Evolutionary conservation across 2,888 invertebrate species (phyloP).

Genomic region (Blera fallax): DNA sequence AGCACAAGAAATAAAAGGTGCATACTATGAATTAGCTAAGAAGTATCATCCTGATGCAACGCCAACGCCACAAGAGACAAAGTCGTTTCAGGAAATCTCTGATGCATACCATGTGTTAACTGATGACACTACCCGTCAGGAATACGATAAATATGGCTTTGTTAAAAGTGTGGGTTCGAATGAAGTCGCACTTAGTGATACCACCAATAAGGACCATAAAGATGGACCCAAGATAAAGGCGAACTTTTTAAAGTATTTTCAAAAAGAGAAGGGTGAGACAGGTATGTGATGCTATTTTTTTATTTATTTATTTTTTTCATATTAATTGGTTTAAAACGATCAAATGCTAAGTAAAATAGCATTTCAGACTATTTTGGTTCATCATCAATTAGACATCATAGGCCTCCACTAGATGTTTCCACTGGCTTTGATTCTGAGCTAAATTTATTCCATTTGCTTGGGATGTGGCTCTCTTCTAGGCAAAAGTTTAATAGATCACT

Average conservation of each 20-base stretch:
- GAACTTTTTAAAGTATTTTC: not conserved
- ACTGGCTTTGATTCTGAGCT: no score
- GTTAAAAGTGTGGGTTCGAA: conserved; percentile 53
- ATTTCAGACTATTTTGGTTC: no score
- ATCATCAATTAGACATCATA: no score
- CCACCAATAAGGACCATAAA: not conserved
- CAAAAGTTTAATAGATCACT: no score
- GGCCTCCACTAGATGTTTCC: no score
- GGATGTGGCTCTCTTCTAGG: no score
- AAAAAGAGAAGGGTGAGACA: not conserved
- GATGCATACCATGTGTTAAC: conserved; percentile 96
- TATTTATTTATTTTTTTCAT: no score
- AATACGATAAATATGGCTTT: conserved; percentile 78
- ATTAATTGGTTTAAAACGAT: no score
- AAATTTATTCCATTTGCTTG: no score
- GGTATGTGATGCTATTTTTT: no score
- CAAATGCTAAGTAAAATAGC: no score
- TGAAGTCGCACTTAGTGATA: not conserved
- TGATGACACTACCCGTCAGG: conserved; percentile 92
- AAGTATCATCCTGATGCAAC: conserved; percentile 79
- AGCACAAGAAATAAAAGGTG: conserved; percentile 78
- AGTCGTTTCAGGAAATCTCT: conserved; percentile 91
- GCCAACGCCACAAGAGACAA: conserved; percentile 75
- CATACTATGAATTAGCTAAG: conserved; percentile 79
- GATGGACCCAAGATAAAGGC: not conserved